These are phyloP conservation scores for Cactoblastis cactorum DNA, from an alignment of 2,888 invertebrate species.

Conservation along the genomic window DNA sequence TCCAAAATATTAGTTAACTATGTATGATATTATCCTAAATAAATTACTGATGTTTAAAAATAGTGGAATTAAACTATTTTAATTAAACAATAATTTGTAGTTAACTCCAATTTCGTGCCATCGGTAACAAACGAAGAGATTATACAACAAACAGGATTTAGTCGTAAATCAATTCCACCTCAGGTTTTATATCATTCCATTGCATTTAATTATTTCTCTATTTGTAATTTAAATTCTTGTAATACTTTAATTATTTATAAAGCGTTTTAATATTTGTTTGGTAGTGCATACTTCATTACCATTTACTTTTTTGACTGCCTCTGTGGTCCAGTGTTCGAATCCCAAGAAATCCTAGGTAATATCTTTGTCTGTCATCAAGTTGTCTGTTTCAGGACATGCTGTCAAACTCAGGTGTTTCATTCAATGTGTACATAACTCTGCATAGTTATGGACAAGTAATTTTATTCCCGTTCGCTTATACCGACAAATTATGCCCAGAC, in stretches of 20 bases:
- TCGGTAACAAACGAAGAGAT: slow-evolving; percentile 52
- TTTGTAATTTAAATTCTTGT: slow-evolving; percentile 26
- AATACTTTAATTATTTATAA: slow-evolving; percentile 3
- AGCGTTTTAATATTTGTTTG: no score
- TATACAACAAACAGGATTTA: slow-evolving; percentile 68
- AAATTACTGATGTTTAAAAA: no score
- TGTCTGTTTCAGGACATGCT: slow-evolving; percentile 10
- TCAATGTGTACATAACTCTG: slow-evolving; percentile 62
- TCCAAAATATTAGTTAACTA: no score
- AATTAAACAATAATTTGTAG: slow-evolving; percentile 54
- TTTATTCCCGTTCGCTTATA: slow-evolving; percentile 58
- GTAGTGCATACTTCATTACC: no score
- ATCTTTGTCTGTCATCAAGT: not conserved
- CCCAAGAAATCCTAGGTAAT: no score
- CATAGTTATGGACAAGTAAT: slow-evolving; percentile 69
- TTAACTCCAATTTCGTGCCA: slow-evolving; percentile 68
- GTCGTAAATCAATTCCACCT: slow-evolving; percentile 60
- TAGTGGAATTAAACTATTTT: slow-evolving; percentile 25
- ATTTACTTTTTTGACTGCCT: no score
- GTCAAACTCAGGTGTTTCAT: slow-evolving; percentile 36
- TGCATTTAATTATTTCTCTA: slow-evolving; percentile 45
- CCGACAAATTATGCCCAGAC: slow-evolving; percentile 53
- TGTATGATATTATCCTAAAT: no score
- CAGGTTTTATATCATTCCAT: slow-evolving; percentile 49
- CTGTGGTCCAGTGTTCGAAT: no score